Evolutionary conservation across 2,888 invertebrate genomes (phyloP), one percentile per base, ranked within the genome.

Genomic region (Lumbricus terrestris): DNA sequence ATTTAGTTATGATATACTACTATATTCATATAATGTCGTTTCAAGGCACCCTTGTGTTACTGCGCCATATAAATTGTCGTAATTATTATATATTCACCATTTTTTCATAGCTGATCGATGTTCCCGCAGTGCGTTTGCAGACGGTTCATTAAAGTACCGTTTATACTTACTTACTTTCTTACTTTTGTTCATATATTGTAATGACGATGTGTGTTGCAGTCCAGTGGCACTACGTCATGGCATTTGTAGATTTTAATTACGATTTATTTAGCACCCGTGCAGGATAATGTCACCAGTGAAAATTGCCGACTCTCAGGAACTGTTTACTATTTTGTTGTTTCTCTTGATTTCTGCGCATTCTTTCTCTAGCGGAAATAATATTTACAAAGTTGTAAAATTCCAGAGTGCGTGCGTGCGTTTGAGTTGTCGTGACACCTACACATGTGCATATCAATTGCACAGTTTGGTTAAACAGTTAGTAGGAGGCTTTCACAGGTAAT

Each of bases 391-490:
- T 69, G 13, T 16, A 69, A 69, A 69, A 29, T n/a, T 69, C 29
- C 29, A 69, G n/a, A 69, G n/a, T n/a, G 11, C 29, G 29, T n/a
- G 11, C 29, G 29, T 69, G 29, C 1, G 69, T 69, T 47, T 69
- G 69, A n/a, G 69, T n/a, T 11, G 69, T n/a, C 69, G 2, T n/a
- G n/a, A 69, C 47, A 20, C 15, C 6, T 40, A 15, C n/a, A 54
- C 54, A n/a, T 69, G n/a, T n/a, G n/a, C 8, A 29, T n/a, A 69
- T 69, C 8, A 29, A 69, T 69, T n/a, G 29, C n/a, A 29, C 4
- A n/a, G 69, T 69, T 69, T 69, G 69, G 69, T n/a, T 69, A n/a
- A 69, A n/a, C 69, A n/a, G 69, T 69, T 69, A 69, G 69, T n/a
- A 69, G 69, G 69, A n/a, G n/a, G 69, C 69, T n/a, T 69, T 69